Evolutionary conservation across 2,797 vertebrate genomes (phyloP).

Genomic region (Thamnophis elegans): DNA sequence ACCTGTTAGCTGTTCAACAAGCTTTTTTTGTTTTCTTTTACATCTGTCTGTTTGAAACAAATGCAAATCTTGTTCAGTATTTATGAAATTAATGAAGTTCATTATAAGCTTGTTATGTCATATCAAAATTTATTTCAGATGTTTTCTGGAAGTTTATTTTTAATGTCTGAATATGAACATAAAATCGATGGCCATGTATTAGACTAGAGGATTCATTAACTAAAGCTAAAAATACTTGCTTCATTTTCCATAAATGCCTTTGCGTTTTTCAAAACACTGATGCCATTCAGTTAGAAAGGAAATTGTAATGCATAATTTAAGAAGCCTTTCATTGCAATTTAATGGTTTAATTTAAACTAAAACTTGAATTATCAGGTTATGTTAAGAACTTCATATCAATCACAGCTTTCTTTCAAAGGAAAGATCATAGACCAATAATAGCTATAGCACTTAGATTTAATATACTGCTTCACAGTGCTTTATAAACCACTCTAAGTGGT

Average conservation of each 20-base stretch:
- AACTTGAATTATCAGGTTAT: neutral
- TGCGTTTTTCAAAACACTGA: neutral
- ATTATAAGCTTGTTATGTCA: neutral
- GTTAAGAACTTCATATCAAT: neutral
- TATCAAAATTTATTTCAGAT: neutral
- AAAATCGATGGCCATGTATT: neutral
- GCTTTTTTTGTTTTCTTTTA: constrained; percentile 98
- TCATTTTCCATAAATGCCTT: neutral
- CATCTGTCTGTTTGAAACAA: constrained; percentile 82
- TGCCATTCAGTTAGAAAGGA: neutral
- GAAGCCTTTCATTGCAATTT: neutral
- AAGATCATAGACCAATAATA: neutral
- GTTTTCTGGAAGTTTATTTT: neutral
- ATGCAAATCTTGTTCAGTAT: neutral
- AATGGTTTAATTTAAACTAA: neutral
- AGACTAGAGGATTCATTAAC: neutral
- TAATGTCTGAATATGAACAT: neutral
- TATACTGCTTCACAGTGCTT: too few species aligned
- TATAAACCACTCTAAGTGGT: too few species aligned
- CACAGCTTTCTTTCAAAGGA: neutral
- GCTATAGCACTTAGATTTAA: too few species aligned
- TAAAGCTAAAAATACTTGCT: neutral
- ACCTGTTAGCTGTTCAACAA: constrained; percentile 94
- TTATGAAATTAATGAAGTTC: neutral
- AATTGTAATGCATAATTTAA: neutral